Evolutionary conservation across 1,140 invertebrate genomes (phyloP), one percentile per base, ranked within the genome.

Genomic region (Leguminivora glycinivorella): DNA sequence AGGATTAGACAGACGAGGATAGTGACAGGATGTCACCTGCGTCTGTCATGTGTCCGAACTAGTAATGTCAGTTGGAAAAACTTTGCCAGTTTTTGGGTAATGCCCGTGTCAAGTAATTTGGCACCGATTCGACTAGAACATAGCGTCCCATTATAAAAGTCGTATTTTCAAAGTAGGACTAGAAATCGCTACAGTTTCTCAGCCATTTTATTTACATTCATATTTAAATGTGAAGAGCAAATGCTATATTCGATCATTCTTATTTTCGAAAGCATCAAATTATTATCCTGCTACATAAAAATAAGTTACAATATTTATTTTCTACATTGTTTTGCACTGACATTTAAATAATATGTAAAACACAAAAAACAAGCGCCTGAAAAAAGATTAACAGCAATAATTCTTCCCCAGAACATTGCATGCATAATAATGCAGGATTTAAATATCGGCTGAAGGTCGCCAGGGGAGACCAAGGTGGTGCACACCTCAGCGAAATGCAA

Each of bases 401-500:
- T 29, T 26, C 58, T 26, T 63, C 14, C 25, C 25, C 26, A 31
- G 25, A 7, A 63, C 22, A 52, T 22, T 63, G 58, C 58, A 63
- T 34, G 31, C 63, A 29, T 67, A 38, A 24, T 40, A 29, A 31
- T 34, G 34, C 24, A 43, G 31, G 66, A 67, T 67, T 40, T 40
- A 67, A 31, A 31, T 67, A 25, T 43, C 34, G 26, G 17, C 19
- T 43, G 19, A 43, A 67, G 38, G 66, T 43, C 26, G 34, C 29
- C 26, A 3, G 5, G 17, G 34, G 63, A 31, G 26, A 10, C 19
- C 9, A 63, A 31, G 17, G 26, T 19, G 76, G 34, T 78, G 77
- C 79, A 70, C 89, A 91, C 89, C 89, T 91, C 89, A 91, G 87
- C 86, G 75, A 85, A 91, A 90, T 87, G 83, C 89, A 89, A 91